Conservation (phyloP, 1,140 invertebrate species). For the Drosophila melanica region DNA sequence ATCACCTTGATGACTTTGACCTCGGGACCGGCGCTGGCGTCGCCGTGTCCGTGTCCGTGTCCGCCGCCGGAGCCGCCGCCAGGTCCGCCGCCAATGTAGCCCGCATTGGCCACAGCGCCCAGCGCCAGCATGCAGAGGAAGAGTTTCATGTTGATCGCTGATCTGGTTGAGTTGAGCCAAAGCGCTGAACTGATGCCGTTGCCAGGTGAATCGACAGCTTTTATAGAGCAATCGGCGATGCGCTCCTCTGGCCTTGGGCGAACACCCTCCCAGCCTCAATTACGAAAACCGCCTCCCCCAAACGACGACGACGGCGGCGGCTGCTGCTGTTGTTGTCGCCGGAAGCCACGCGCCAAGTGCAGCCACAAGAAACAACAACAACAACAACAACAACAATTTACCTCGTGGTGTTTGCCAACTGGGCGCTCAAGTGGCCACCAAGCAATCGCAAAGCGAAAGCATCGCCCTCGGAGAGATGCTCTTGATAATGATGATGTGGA, state of each 20-base stretch:
- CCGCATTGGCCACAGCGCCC: constrained; percentile 55
- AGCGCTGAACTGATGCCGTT: constrained; percentile 67
- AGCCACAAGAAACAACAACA: neutral
- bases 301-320: too few species aligned
- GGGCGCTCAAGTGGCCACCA: constrained; percentile 38
- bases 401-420: constrained; percentile 19
- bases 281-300: constrained; percentile 6
- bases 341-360: constrained; percentile 49
- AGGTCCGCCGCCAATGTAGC: constrained; percentile 58
- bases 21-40: constrained; percentile 28
- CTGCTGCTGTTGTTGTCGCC: constrained; percentile 30
- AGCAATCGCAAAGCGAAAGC: constrained; percentile 41
- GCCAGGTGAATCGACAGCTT: constrained; percentile 48
- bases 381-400: constrained; percentile 14
- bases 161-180: constrained; percentile 57
- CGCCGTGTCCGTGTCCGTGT: constrained; percentile 54
- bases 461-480: constrained; percentile 45
- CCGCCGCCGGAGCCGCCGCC: constrained; percentile 42
- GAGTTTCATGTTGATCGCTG: constrained; percentile 63
- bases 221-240: constrained; percentile 53
- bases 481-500: constrained; percentile 14
- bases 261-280: constrained; percentile 19
- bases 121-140: constrained; percentile 66
- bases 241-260: constrained; percentile 41
- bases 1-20: constrained; percentile 71